Base-by-base conservation (phyloP, 1,140 invertebrate genomes). In the Zaprionus vittiger region DNA sequence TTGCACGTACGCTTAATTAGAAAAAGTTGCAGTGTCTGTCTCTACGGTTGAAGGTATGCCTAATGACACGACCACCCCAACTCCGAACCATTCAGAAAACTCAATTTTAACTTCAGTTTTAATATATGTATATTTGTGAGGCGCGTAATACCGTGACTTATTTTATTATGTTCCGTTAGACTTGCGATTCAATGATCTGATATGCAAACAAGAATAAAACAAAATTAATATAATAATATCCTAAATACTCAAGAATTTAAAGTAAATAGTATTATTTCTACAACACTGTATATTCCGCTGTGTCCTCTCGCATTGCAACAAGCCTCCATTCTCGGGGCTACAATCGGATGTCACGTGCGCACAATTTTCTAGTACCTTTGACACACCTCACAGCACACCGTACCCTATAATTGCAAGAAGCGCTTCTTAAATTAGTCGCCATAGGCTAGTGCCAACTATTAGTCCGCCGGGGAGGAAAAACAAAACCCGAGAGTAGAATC, bases 1-100 rank as follows among this genome's bases (percentile, higher is more conserved):
- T 69, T 61, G 76, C 86, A 90, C 85, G 85, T 90, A 85, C 85
- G 85, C 81, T 90, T 90, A 90, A 90, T 90, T 90, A 90, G 85
- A 90, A 90, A 90, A 90, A 84, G 81, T 77, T 90, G 78, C 72
- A 74, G 34, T 34, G 75, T 81, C 83, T 80, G 82, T 65, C 82
- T 76, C 59, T 41, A 56, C 54, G 70, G 60, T 78, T 75, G 34
- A 14, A 38, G 52, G 17, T 52, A 22, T 24, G 20, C 11, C 22
- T 52, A 52, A 22, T 17, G 9, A 22, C 20, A 52, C 20, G 20
- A 7, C 2, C n/a, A 17, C n/a, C 15, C 5, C 38, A 34, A 34
- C 31, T 7, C 31, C 9, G 9, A 34, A 9, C 31, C 9, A 7
- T 11, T 34, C 9, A 11, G 9, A 34, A 34, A 11, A 34, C 31